Conservation (phyloP, 2,113 vertebrate species). For the Recurvirostra avosetta region DNA sequence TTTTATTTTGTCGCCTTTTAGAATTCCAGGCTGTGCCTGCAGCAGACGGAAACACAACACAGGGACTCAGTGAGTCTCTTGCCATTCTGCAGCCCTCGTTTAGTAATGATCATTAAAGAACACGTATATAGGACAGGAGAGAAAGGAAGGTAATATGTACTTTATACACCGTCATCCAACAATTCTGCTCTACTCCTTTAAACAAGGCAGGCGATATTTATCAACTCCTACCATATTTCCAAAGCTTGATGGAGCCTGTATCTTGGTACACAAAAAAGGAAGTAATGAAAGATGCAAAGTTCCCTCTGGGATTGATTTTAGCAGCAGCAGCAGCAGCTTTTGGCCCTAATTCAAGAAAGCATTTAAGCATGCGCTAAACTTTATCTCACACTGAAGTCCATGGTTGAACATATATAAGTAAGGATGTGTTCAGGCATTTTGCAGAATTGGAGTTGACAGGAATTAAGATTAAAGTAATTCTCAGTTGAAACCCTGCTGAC, state of each 20-base stretch:
- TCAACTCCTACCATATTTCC: not conserved
- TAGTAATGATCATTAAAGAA: not conserved
- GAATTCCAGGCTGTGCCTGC: not conserved
- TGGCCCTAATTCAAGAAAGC: not conserved
- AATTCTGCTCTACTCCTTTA: not conserved
- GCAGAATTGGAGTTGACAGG: not conserved
- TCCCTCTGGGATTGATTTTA: not conserved
- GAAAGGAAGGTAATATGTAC: not conserved
- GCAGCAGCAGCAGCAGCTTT: not conserved
- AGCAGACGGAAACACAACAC: not conserved
- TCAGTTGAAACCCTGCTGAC: not conserved
- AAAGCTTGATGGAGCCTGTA: not conserved
- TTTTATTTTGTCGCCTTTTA: not conserved
- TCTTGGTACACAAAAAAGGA: not conserved
- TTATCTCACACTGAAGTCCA: not conserved
- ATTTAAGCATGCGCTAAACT: constrained; percentile 11
- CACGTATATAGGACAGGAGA: fast-evolving
- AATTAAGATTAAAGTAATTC: not conserved
- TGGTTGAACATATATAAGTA: not conserved
- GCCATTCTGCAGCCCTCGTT: not conserved
- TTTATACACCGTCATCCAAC: not conserved
- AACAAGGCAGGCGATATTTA: not conserved
- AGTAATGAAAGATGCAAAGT: not conserved
- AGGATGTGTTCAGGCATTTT: not conserved
- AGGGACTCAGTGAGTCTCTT: not conserved